These are phyloP conservation scores for Elegia similella DNA, from an alignment of 2,888 invertebrate genomes.

Conservation along the genomic window DNA sequence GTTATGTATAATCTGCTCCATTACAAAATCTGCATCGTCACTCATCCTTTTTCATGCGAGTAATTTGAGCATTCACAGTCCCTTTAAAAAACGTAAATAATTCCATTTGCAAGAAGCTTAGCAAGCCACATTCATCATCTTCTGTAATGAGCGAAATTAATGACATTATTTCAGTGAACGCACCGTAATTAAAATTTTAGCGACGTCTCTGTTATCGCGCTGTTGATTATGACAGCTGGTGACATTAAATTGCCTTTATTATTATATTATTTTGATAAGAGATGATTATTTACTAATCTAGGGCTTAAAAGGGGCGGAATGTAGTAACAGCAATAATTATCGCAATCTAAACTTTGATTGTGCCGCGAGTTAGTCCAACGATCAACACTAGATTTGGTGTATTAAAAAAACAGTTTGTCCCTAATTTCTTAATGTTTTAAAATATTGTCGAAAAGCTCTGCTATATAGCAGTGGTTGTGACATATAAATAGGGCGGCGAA, in stretches of 20 bases:
- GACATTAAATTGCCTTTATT: not conserved
- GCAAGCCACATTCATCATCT: not conserved
- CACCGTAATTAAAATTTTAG: not conserved
- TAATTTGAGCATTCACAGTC: not conserved
- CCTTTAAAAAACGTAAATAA: not conserved
- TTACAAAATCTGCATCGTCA: too few species aligned
- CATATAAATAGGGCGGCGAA: not conserved
- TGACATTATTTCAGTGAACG: not conserved
- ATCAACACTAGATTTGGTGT: too few species aligned
- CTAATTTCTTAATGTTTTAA: too few species aligned
- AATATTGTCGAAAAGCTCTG: too few species aligned
- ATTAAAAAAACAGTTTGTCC: too few species aligned
- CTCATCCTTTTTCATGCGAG: not conserved
- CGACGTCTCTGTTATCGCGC: not conserved
- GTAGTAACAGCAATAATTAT: too few species aligned
- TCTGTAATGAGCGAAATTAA: constrained; percentile 3
- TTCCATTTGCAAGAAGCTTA: not conserved
- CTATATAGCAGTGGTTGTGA: not conserved
- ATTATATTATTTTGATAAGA: not conserved
- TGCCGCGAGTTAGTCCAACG: too few species aligned
- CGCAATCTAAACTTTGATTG: too few species aligned
- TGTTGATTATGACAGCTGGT: not conserved
- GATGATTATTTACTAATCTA: too few species aligned
- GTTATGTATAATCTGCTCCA: not conserved
- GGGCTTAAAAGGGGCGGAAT: too few species aligned